phyloP scores from a whole-genome alignment of 2,113 vertebrate genomes.

The Narcine bancroftii region DNA sequence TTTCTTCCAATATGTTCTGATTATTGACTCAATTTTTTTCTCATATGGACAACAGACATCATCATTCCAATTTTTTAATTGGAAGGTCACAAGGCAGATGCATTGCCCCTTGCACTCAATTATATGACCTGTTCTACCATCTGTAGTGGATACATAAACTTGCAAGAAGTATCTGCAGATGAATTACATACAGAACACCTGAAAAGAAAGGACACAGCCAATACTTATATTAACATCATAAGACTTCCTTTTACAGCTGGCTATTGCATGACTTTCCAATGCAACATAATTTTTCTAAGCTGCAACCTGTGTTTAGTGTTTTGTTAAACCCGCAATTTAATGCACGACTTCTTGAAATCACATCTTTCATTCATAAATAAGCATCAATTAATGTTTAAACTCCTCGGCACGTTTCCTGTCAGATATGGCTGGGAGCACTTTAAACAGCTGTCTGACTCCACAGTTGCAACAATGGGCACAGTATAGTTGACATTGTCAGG shows the following conservation, averaged over 20 bases:
- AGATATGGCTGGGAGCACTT: background rate
- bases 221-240: background rate
- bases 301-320: background rate
- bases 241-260: too few species aligned
- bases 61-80: background rate
- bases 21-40: background rate
- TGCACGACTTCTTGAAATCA: background rate
- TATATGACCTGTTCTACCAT: background rate
- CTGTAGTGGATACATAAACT: background rate
- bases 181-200: background rate
- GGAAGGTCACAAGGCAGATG: background rate
- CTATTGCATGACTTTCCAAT: background rate
- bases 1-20: background rate
- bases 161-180: background rate
- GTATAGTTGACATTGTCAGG: background rate
- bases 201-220: background rate
- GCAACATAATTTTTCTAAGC: background rate
- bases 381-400: background rate
- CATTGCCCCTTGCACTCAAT: background rate
- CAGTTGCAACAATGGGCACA: background rate
- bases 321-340: background rate
- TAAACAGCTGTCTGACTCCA: background rate
- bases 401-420: background rate
- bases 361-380: background rate
- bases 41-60: background rate